Base-by-base conservation (phyloP, 1,140 invertebrate species). In the Drosophila sturtevanti region DNA sequence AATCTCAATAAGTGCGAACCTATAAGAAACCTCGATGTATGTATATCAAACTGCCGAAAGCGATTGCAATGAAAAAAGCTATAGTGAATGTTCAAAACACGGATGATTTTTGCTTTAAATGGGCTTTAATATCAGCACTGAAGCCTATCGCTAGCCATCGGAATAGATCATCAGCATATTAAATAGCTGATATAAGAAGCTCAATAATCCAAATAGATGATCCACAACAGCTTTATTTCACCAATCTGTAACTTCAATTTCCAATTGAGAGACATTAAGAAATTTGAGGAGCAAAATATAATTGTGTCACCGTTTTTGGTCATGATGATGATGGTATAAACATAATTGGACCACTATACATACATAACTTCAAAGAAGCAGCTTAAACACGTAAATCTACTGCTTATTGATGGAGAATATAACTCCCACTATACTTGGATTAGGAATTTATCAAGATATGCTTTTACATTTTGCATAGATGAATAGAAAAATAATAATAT, bases 1-100 rank as follows among this genome's bases (percentile, higher is more conserved):
- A 75, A 90, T 55, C 79, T 91, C 7, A 81, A 80, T 62, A 82
- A 79, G 64, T 92, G 73, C 65, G 68, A 76, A 51, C 85, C 81
- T 41, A 11, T 65, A 62, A 44, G 41, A 44, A 37, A 37, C 12
- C n/a, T 37, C 35, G 35, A 37, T 37, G 35, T 37, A 37, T 37
- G n/a, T n/a, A n/a, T n/a, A 12, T 37, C 35, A 37, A 37, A 37
- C 10, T 37, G 9, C 35, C 35, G 35, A 37, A 37, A 37, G 10
- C 35, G 35, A 9, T 37, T 37, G 35, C 35, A 37, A 12, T 12
- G 35, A 37, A 37, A 37, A 37, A 37, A 37, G 35, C 35, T 37
- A 12, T 12, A 37, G 35, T 37, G 7, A 37, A 37, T 37, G 35
- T 37, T 37, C 35, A 37, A 37, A 37, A 37, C 35, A 37, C 35